Base-by-base conservation (phyloP, 2,113 vertebrate genomes). In the Xenopus laevis region DNA sequence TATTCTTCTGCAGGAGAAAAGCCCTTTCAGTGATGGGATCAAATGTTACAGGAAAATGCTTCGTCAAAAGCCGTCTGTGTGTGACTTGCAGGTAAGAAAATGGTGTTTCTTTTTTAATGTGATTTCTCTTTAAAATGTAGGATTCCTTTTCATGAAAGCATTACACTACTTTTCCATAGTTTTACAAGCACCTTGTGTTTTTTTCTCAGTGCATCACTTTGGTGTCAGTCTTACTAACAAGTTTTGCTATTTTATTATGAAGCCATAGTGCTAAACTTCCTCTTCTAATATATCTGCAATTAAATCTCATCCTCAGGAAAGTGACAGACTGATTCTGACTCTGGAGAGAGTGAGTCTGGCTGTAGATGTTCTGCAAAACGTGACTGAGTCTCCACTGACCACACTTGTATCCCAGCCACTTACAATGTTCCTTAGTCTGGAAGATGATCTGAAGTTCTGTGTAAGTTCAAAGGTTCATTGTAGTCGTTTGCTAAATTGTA, bases 31-130 rank as follows among this genome's bases (percentile, higher is more conserved):
- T 46, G 46, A n/a, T n/a, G 70, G 44, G 23, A 50, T 62, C 15
- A 71, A 18, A 47, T 71, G 59, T n/a, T 62, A 71, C 70, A 62
- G 21, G 16, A 62, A 23, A 52, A 71, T 71, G 70, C 21, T 71
- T 21, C 60, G 21, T 18, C 45, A 71, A 58, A 71, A 71, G 21
- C 70, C 59, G 11, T 71, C 70, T 71, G 70, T 71, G 27, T 71
- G 70, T 71, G 45, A 71, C 40, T 58, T 71, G 2, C 50, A 58
- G 52, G 67, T 69, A 15, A 58, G 30, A 9, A n/a, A 55, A 55
- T 13, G 11, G 5, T 13, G 47, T 50, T 13, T 6, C 13, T 47
- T 13, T 47, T 13, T 13, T 47, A 47, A 2, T 11, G 46, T 47
- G 23, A 27, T 27, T 2, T 27, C 23, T 27, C 33, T 40, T 40